Conservation (phyloP, 2,888 invertebrate species). For the Sialis fuliginosa region DNA sequence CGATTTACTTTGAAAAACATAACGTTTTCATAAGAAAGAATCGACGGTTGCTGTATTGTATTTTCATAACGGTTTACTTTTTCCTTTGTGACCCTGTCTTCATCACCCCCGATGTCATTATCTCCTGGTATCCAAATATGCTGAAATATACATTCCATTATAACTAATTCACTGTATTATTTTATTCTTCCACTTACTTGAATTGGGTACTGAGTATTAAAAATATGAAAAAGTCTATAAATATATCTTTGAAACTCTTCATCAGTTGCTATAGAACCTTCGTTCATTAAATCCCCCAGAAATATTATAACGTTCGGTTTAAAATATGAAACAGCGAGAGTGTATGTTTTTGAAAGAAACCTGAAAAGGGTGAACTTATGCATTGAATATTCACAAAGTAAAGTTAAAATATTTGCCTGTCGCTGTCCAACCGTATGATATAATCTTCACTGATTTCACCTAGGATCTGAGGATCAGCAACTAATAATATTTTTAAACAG, state of each 20-base stretch:
- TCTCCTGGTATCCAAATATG: conserved; percentile 85
- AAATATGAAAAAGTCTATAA: conserved; percentile 51
- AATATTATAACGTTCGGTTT: conserved; percentile 75
- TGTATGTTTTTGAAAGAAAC: conserved; percentile 44
- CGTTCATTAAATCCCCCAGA: conserved; percentile 89
- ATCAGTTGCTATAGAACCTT: conserved; percentile 63
- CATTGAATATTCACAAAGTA: neutral
- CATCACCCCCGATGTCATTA: conserved; percentile 93
- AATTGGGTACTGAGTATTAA: conserved; percentile 24
- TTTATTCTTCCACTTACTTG: conserved; percentile 14
- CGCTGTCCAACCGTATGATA: conserved; percentile 72
- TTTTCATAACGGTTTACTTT: conserved; percentile 56
- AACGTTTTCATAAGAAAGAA: conserved; percentile 39
- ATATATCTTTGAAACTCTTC: conserved; percentile 59
- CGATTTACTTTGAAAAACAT: conserved; percentile 60
- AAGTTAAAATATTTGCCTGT: conserved; percentile 41
- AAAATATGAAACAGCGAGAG: conserved; percentile 46
- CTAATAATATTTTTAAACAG: conserved; percentile 26
- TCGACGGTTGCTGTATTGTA: conserved; percentile 52
- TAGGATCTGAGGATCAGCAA: conserved; percentile 87
- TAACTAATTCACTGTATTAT: neutral
- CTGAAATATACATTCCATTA: conserved; percentile 25
- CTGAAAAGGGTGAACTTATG: neutral
- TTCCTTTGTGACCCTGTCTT: conserved; percentile 45
- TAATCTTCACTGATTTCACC: conserved; percentile 58